Base-by-base conservation (phyloP, 1,140 invertebrate species). In the Drosophila sturtevanti region DNA sequence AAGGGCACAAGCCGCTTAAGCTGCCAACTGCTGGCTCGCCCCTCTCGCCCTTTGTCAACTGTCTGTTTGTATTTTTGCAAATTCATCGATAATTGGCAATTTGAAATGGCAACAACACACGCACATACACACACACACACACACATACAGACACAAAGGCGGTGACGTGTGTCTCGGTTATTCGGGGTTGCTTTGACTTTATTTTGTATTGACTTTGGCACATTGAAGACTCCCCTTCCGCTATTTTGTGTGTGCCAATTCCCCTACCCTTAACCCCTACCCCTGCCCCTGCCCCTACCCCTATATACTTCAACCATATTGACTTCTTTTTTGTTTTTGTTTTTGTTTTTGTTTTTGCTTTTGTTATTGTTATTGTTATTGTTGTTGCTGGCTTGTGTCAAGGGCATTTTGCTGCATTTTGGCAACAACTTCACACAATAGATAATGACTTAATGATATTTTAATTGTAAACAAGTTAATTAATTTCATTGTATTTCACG, bases 391-490 rank as follows among this genome's bases (percentile, higher is more conserved):
- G 63, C 44, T 71, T 64, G 63, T 89, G 84, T 89, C 84, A 87
- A 87, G 84, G 81, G 81, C 84, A 63, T 64, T 64, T 54, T 72
- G 75, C 72, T 18, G 72, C 73, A 86, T 81, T 76, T 84, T 81
- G 60, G 68, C 68, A 44, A 71, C 55, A 77, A 69, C 61, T 70
- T 69, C 67, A 81, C 75, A 87, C 74, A 89, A 89, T 82, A 77
- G 84, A 87, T 87, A 89, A 87, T 87, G 77, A 76, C 82, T 82
- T 87, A 87, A 87, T 87, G 82, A 87, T 76, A 71, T 77, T 87
- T 82, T 87, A 87, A 87, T 87, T 87, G 82, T 81, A 82, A 87
- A 87, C 82, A 82, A 87, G 82, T 87, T 87, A 82, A 87, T 87
- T 89, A 86, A 71, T 63, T 81, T 74, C 75, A 72, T 87, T 87